A percentile compares a stretch with the other conserved stretches of the same genome.
Conservation (phyloP, 2,888 invertebrate genomes). For the Drosophila pegasa region DNA sequence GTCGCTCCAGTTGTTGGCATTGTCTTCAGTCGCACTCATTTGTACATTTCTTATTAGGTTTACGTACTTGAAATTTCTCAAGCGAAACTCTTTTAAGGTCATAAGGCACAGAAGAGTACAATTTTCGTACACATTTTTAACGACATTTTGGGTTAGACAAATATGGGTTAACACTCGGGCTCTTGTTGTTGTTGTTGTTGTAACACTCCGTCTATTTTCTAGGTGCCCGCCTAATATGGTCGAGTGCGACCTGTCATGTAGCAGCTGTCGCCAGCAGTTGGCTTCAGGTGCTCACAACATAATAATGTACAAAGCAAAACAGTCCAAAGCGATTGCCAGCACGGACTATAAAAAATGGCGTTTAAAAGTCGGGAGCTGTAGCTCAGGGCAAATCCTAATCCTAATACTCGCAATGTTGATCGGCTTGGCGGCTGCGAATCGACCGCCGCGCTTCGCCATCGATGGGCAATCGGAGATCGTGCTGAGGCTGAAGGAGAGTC, state of each 20-base stretch:
- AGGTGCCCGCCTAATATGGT: conserved; percentile 47
- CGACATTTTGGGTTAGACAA: conserved; percentile 33
- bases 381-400: conserved; percentile 10
- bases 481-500: conserved; percentile 93
- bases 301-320: conserved; percentile 65
- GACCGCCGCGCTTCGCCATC: conserved; percentile 94
- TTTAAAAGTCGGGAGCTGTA: conserved; percentile 58
- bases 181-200: conserved; percentile 35
- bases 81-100: conserved; percentile 75
- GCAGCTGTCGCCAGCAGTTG: conserved; percentile 42
- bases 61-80: conserved; percentile 61
- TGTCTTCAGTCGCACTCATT: conserved; percentile 44
- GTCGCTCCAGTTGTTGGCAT: conserved; percentile 24
- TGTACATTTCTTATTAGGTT: conserved; percentile 50
- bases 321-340: conserved; percentile 35
- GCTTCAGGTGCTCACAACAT: conserved; percentile 35
- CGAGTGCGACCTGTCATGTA: conserved; percentile 56
- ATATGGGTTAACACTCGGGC: conserved; percentile 64
- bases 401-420: conserved; percentile 62
- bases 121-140: conserved; percentile 62
- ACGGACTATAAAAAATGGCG: conserved; percentile 79
- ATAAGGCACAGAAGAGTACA: conserved; percentile 57
- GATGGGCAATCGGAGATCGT: conserved; percentile 96
- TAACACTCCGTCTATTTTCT: conserved; percentile 69
- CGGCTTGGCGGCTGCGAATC: conserved; percentile 86